A percentile compares a stretch with the other conserved stretches of the same genome.
These are phyloP conservation scores for Eudemis profundana DNA, from an alignment of 2,888 invertebrate species.

Conservation along the genomic window DNA sequence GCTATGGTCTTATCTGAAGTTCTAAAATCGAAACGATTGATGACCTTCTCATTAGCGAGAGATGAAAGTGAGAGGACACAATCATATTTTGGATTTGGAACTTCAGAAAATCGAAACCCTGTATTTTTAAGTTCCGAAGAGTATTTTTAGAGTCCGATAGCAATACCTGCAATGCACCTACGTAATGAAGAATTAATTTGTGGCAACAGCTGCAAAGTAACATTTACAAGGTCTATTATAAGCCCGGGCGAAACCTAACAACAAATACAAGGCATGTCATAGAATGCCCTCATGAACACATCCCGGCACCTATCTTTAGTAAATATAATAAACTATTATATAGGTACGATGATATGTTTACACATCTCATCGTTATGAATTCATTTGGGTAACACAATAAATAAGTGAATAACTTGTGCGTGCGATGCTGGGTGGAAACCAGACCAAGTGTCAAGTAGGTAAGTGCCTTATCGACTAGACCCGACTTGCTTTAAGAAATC, in stretches of 20 bases:
- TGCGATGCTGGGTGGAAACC: conserved; percentile 8
- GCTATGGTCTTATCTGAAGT: conserved; percentile 13
- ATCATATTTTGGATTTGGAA: neutral
- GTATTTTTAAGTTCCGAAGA: neutral
- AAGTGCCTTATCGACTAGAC: neutral
- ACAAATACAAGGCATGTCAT: conserved; percentile 62
- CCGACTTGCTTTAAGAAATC: neutral
- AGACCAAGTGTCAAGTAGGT: neutral
- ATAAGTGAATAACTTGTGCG: conserved; percentile 25
- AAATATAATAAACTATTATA: conserved; percentile 43
- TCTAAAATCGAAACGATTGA: neutral
- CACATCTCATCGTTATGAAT: conserved; percentile 9
- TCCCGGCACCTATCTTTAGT: conserved; percentile 59
- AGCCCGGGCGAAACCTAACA: conserved; percentile 55
- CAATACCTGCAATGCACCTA: conserved; percentile 34
- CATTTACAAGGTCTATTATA: conserved; percentile 57
- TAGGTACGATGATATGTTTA: conserved; percentile 37
- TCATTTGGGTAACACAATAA: conserved; percentile 13
- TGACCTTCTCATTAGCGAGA: neutral
- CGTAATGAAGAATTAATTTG: conserved; percentile 32
- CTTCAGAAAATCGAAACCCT: conserved; percentile 2
- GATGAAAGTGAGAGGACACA: neutral
- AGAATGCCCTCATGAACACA: conserved; percentile 70
- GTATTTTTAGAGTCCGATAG: conserved; percentile 1
- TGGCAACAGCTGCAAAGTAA: conserved; percentile 38